These are phyloP conservation scores for Chaetodon trifascialis DNA, from an alignment of 2,113 vertebrate species.

Conservation along the genomic window DNA sequence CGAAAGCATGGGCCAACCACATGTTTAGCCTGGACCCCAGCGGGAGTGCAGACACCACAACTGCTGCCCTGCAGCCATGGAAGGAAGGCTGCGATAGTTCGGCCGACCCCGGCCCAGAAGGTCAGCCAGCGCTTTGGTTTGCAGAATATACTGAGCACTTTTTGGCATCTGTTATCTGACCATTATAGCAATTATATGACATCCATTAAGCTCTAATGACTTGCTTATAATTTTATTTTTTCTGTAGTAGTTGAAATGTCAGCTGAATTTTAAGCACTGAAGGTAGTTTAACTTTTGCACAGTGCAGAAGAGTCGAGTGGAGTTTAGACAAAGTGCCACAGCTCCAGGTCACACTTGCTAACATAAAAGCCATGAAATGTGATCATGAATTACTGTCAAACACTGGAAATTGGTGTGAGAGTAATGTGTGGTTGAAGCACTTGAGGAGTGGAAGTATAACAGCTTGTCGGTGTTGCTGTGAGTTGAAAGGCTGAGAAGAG, in stretches of 20 bases:
- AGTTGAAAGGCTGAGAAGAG: too few relatives aligned
- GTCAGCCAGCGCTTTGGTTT: constrained; percentile 35
- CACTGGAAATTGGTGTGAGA: too few relatives aligned
- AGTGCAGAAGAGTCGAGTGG: background rate
- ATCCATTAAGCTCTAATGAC: background rate
- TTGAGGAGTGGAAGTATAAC: too few relatives aligned
- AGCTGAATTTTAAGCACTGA: background rate
- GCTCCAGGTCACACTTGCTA: too few relatives aligned
- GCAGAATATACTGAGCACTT: background rate
- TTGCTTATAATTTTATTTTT: background rate
- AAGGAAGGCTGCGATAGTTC: constrained; percentile 87
- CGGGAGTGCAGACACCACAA: constrained; percentile 85
- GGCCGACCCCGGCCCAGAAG: constrained; percentile 80
- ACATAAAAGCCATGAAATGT: too few relatives aligned
- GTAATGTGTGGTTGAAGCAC: too few relatives aligned
- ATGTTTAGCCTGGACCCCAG: constrained; percentile 92
- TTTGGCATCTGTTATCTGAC: background rate
- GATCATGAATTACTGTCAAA: too few relatives aligned
- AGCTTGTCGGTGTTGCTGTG: too few relatives aligned
- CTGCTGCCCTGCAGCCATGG: constrained; percentile 89
- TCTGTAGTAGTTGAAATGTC: background rate
- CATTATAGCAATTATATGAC: background rate
- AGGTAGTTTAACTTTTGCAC: background rate
- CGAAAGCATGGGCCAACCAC: constrained; percentile 98
- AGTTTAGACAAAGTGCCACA: background rate